Percentiles rank a stretch among this genome's conserved stretches.
Conservation (phyloP, 2,113 vertebrate species). For the Trogon melanurus region DNA sequence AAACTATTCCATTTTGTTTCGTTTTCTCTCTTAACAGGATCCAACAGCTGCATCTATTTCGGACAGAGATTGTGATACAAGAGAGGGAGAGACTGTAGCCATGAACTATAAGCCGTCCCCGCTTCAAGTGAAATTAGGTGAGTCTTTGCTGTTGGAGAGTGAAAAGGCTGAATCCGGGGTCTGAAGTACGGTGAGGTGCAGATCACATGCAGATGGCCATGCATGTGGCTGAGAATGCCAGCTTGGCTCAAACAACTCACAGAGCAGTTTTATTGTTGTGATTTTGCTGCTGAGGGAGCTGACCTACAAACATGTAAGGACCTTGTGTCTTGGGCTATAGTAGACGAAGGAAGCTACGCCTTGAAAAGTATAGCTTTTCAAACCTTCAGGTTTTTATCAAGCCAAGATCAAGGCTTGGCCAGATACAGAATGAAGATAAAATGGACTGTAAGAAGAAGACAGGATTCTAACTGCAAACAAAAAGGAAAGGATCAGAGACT, state of each 20-base stretch:
- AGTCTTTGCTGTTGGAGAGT: slow-evolving; percentile 53
- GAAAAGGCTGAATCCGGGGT: not conserved
- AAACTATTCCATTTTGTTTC: slow-evolving; percentile 11
- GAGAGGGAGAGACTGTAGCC: slow-evolving; percentile 91
- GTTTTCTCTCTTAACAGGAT: slow-evolving; percentile 80
- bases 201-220: rapidly evolving
- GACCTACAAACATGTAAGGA: not conserved
- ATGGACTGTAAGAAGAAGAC: not conserved
- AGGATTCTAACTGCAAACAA: not conserved
- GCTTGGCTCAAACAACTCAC: not conserved
- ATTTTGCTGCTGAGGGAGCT: not conserved
- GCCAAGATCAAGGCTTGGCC: not conserved
- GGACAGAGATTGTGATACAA: slow-evolving; percentile 84
- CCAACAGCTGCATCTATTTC: slow-evolving; percentile 87
- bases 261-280: not conserved
- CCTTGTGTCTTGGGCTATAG: not conserved
- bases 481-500: not conserved
- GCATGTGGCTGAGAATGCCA: not conserved
- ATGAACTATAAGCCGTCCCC: slow-evolving; percentile 97
- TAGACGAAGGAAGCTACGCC: not conserved
- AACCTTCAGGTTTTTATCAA: not conserved
- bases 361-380: not conserved
- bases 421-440: not conserved
- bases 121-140: slow-evolving; percentile 96
- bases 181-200: not conserved